Evolutionary conservation across 35 echinoderm and acorn worm species (phyloP), one percentile per base, ranked within the genome.

Genomic region (Chiridota heheva): DNA sequence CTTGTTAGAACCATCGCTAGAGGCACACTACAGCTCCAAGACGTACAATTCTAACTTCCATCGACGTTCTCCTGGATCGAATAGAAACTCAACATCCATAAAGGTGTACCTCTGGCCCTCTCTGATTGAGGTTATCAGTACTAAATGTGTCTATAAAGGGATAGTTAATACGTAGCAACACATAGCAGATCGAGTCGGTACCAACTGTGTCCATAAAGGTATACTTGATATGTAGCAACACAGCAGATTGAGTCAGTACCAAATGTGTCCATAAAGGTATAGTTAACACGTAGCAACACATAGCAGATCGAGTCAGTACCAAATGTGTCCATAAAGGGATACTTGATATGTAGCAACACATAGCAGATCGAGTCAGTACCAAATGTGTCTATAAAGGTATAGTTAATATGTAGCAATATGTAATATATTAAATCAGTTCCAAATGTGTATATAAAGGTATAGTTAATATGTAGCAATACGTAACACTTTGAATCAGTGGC

Each of bases 61-160:
- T 27, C 84, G 72, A 17, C 39, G 84, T 33, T 76, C 71, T 25
- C 84, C 70, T 0, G 70, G 84, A 13, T 64, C 58, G 1, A 75
- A 86, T 55, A 58, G 57, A 0, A 77, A 63, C 65, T 84, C 81
- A 6, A 72, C 72, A 5, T 4, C 37, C 10, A 86, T 86, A 17
- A 73, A 73, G 71, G 45, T 47, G 2, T 86, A 86, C 37, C 72
- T 77, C 13, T 86, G 84, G 84, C 84, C 84, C 3, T 63, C 84
- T 2, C 44, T 86, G 58, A 73, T 86, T 41, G 84, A 86, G 60
- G 40, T 39, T 10, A 30, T 32, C 24, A 86, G 70, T 34, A 86
- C 47, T 7, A 86, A 71, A 58, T 76, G 72, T 78, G 84, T 77
- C 15, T 75, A 86, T 49, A 86, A 71, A 59, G 84, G 84, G 22